Conservation (phyloP, 35 echinoderm and acorn worm genomes). For the Ophiothrix spiculata region DNA sequence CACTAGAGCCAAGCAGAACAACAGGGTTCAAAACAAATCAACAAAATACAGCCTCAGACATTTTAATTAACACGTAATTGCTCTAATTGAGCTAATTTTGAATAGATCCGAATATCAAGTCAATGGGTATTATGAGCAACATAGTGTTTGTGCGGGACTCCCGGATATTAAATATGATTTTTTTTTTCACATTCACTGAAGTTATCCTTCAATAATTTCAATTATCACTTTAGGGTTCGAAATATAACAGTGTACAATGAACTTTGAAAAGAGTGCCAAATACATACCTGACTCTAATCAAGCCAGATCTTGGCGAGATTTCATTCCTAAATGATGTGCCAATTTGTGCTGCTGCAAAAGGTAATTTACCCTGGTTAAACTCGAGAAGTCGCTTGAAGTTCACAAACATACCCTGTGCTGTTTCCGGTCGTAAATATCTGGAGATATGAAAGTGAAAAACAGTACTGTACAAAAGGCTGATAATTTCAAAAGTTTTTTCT, state of each 20-base stretch:
- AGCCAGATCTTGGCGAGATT: conserved; percentile 94
- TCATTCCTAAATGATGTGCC: conserved; percentile 96
- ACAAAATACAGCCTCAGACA: no score
- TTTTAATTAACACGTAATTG: no score
- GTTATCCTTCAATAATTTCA: no score
- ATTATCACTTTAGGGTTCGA: neutral
- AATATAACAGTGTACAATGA: neutral
- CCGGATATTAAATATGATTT: neutral
- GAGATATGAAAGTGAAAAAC: no score
- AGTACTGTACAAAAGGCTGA: no score
- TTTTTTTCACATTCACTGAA: no score
- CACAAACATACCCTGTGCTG: conserved; percentile 97
- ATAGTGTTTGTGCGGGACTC: neutral
- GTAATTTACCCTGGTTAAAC: conserved; percentile 92
- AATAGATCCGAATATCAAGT: no score
- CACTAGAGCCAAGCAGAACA: no score
- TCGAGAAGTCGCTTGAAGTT: conserved; percentile 96
- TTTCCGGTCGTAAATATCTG: conserved; percentile 89
- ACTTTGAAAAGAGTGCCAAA: neutral
- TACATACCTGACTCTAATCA: conserved; percentile 88
- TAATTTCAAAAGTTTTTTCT: no score
- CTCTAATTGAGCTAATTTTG: no score
- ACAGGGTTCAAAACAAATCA: no score
- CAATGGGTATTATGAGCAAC: neutral
- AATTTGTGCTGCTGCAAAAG: conserved; percentile 91